A percentile compares a stretch with the other conserved stretches of the same genome.
Conservation (phyloP, 2,113 vertebrate genomes). For the Terrapene triunguis region DNA sequence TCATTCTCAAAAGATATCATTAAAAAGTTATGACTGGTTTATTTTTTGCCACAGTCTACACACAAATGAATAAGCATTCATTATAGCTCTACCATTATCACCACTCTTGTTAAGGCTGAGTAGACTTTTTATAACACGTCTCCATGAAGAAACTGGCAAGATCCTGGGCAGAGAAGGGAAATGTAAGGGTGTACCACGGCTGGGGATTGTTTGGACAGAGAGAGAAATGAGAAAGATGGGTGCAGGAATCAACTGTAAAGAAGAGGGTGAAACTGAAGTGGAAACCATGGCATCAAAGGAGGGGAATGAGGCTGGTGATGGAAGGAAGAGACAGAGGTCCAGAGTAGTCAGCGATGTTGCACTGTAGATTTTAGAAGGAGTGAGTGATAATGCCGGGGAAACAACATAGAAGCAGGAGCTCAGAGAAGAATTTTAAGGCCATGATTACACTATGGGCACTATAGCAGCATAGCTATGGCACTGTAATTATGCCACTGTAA, state of each 20-base stretch:
- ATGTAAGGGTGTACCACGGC: neutral
- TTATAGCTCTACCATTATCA: neutral
- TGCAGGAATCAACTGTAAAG: neutral
- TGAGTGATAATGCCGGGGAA: neutral
- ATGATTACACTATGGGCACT: neutral
- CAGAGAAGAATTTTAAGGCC: neutral
- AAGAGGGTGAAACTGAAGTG: neutral
- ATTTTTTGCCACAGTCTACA: neutral
- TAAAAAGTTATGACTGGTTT: neutral
- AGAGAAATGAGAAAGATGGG: neutral
- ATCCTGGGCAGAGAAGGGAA: constrained; percentile 5
- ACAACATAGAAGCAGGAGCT: neutral
- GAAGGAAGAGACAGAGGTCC: neutral
- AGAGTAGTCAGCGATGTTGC: neutral
- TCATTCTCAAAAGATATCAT: neutral
- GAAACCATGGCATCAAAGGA: neutral
- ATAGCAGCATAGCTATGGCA: too few species aligned
- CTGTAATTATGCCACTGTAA: neutral
- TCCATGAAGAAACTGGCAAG: constrained; percentile 3
- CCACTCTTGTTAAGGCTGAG: neutral
- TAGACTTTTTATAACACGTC: neutral
- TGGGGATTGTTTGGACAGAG: neutral
- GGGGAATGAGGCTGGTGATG: neutral
- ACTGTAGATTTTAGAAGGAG: neutral
- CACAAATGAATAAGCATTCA: neutral